phyloP scores from a whole-genome alignment of 2,888 invertebrate genomes.

The Stenoptilia bipunctidactyla region DNA sequence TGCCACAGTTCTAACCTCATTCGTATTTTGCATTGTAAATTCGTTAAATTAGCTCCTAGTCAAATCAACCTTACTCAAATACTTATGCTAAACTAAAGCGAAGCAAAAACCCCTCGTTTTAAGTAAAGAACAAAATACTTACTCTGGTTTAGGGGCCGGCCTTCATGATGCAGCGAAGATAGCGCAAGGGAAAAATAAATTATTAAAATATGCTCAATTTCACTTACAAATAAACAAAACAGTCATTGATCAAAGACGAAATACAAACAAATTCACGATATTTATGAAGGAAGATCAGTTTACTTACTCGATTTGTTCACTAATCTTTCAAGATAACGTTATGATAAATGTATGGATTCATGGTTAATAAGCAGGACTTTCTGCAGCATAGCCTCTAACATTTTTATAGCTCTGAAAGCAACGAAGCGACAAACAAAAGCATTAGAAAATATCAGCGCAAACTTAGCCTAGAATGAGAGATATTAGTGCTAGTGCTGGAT shows the following conservation, averaged over 20 bases:
- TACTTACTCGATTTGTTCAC: no score
- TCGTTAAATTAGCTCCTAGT: no score
- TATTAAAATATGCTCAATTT: background rate
- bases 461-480: slow-evolving; percentile 58
- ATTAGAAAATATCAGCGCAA: slow-evolving; percentile 38
- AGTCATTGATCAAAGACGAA: no score
- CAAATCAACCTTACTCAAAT: no score
- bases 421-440: slow-evolving; percentile 53
- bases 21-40: no score
- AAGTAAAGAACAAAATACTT: slow-evolving; percentile 44
- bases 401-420: slow-evolving; percentile 42
- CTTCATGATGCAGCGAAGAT: slow-evolving; percentile 61
- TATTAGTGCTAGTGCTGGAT: slow-evolving; percentile 54
- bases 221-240: no score
- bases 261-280: slow-evolving; percentile 16
- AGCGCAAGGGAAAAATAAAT: slow-evolving; percentile 47
- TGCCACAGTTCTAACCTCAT: slow-evolving; percentile 1
- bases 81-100: background rate
- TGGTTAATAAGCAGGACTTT: slow-evolving; percentile 31
- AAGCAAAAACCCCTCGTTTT: background rate
- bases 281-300: slow-evolving; percentile 14
- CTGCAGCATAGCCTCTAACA: slow-evolving; percentile 28
- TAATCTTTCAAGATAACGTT: slow-evolving; percentile 1
- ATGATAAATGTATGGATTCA: slow-evolving; percentile 31
- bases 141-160: slow-evolving; percentile 78